Conservation (phyloP, 2,113 vertebrate genomes). For the Porphyrio hochstetteri region DNA sequence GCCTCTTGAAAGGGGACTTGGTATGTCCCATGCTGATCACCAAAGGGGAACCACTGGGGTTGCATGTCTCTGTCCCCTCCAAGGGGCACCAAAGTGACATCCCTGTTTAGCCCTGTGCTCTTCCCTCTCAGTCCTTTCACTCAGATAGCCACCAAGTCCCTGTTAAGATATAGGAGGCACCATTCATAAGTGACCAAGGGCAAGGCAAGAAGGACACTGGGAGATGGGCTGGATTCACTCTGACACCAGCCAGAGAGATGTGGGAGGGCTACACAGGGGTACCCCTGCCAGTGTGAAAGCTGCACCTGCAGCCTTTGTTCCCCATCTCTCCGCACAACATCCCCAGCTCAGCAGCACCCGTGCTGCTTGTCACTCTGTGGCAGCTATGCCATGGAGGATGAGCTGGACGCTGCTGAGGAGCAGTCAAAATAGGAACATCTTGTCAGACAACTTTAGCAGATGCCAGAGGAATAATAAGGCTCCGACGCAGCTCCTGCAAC, state of each 20-base stretch:
- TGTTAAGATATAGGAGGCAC: neutral
- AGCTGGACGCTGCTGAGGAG: neutral
- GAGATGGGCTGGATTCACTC: neutral
- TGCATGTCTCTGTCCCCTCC: neutral
- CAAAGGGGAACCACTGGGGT: neutral
- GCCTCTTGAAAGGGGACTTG: neutral
- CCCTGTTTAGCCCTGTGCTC: neutral
- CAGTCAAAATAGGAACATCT: neutral
- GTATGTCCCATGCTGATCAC: neutral
- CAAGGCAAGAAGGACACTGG: neutral
- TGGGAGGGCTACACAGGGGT: neutral
- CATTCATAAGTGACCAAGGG: neutral
- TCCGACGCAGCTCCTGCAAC: neutral
- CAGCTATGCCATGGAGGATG: accelerated
- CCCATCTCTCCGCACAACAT: neutral
- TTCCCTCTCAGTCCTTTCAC: accelerated
- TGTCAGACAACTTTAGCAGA: neutral
- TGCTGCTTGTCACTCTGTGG: neutral
- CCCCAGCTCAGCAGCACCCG: neutral
- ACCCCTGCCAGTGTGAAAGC: neutral
- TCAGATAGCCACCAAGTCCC: neutral
- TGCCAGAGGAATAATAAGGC: neutral
- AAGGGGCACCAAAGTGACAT: neutral
- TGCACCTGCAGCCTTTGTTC: neutral
- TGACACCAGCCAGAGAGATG: neutral